Conservation (phyloP, 2,888 invertebrate species). For the Heliothis peltigera region DNA sequence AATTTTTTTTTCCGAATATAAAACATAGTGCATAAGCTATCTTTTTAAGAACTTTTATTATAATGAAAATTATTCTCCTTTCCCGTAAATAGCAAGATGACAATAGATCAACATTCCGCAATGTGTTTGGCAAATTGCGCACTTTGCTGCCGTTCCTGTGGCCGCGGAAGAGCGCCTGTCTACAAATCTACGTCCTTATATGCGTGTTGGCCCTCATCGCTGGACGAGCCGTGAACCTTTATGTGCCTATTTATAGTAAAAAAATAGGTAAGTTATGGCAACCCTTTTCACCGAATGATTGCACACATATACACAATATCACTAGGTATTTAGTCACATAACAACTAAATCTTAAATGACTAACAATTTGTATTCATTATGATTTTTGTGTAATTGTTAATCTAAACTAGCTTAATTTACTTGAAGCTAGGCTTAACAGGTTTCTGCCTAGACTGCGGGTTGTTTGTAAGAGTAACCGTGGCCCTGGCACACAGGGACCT, state of each 20-base stretch:
- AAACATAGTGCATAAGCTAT: background rate
- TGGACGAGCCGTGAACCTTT: conserved; percentile 97
- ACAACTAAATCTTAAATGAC: no score
- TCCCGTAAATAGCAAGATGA: conserved; percentile 80
- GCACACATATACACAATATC: no score
- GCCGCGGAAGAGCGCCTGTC: conserved; percentile 94
- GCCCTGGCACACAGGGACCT: no score
- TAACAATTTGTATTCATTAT: no score
- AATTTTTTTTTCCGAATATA: no score
- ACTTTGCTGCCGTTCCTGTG: conserved; percentile 97
- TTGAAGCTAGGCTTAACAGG: no score
- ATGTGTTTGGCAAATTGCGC: conserved; percentile 94
- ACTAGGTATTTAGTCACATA: no score
- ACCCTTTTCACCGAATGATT: no score
- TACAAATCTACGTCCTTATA: conserved; percentile 95
- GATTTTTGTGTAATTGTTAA: no score
- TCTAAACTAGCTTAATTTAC: no score
- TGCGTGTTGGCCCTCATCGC: conserved; percentile 94
- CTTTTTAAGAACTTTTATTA: background rate
- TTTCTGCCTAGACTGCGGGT: no score
- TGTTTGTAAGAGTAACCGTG: no score
- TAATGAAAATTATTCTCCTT: background rate
- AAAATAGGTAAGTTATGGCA: conserved; percentile 91
- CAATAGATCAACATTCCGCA: conserved; percentile 94
- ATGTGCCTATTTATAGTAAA: conserved; percentile 98